Evolutionary conservation across 2,113 vertebrate genomes (phyloP).

Genomic region (Circaetus gallicus): DNA sequence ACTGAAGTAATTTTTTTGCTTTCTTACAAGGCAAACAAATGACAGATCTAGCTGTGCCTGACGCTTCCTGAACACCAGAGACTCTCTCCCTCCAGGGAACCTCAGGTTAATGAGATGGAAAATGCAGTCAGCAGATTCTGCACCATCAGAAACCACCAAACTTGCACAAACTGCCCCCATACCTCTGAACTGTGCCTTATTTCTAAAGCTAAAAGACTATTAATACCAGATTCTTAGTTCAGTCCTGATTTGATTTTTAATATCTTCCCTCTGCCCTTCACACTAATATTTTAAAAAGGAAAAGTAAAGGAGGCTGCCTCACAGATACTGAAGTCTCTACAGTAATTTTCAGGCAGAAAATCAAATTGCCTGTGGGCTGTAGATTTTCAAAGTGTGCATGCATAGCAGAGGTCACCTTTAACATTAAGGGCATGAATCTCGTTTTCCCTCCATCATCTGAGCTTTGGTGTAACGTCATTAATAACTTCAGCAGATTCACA

Average conservation of each 20-base stretch:
- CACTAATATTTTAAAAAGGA: not conserved
- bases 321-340: not conserved
- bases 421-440: constrained; percentile 21
- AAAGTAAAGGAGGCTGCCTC: not conserved
- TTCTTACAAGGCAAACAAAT: constrained; percentile 51
- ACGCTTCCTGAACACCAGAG: constrained; percentile 37
- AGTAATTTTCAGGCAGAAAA: constrained; percentile 57
- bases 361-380: constrained; percentile 24
- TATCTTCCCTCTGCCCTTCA: not conserved
- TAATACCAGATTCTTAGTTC: constrained; percentile 1
- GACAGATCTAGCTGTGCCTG: constrained; percentile 54
- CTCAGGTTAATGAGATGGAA: constrained; percentile 53
- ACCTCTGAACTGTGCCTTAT: not conserved
- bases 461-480: not conserved
- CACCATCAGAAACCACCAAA: constrained; percentile 14
- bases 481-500: constrained; percentile 22
- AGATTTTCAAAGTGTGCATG: constrained; percentile 13
- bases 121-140: constrained; percentile 45
- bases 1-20: constrained; percentile 4
- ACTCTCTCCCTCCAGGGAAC: constrained; percentile 14
- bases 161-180: not conserved
- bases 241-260: constrained; percentile 21
- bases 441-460: constrained; percentile 2
- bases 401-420: constrained; percentile 44
- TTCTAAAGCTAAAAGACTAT: constrained; percentile 16